A percentile compares a stretch with the other conserved stretches of the same genome.
Conservation (phyloP, 2,888 invertebrate species). For the Platerodrilus igneus region DNA sequence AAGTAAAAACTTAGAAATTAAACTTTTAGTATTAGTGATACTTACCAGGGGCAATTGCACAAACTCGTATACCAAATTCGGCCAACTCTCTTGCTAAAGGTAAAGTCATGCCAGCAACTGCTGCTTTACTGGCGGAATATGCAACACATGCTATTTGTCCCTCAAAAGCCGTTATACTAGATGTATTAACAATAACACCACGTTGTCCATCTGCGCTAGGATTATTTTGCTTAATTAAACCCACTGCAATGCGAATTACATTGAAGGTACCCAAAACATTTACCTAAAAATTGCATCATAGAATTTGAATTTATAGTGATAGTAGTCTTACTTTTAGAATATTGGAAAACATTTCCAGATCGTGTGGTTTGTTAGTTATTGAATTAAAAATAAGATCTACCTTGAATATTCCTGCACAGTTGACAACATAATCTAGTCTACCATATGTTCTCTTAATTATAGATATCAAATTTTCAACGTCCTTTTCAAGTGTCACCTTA, state of each 20-base stretch:
- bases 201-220: constrained; percentile 80
- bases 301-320: too few species aligned
- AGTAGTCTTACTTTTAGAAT: constrained; percentile 60
- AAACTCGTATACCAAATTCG: constrained; percentile 71
- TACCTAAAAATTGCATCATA: too few species aligned
- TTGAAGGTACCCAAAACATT: constrained; percentile 94
- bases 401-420: constrained; percentile 90
- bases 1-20: too few species aligned
- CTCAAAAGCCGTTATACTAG: constrained; percentile 92
- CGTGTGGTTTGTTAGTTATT: constrained; percentile 69
- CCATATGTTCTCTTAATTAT: constrained; percentile 76
- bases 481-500: constrained; percentile 76
- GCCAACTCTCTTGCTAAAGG: constrained; percentile 91
- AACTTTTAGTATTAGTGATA: too few species aligned
- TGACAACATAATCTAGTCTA: constrained; percentile 78
- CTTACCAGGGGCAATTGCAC: constrained; percentile 76
- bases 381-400: constrained; percentile 88
- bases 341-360: constrained; percentile 68
- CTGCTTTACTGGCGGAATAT: constrained; percentile 90
- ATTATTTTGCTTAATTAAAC: constrained; percentile 76
- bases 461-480: constrained; percentile 70
- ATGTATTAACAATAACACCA: constrained; percentile 93
- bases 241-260: constrained; percentile 76
- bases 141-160: constrained; percentile 95
- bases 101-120: constrained; percentile 90